phyloP scores from a whole-genome alignment of 2,797 vertebrate genomes.

The Rachycentron canadum region DNA sequence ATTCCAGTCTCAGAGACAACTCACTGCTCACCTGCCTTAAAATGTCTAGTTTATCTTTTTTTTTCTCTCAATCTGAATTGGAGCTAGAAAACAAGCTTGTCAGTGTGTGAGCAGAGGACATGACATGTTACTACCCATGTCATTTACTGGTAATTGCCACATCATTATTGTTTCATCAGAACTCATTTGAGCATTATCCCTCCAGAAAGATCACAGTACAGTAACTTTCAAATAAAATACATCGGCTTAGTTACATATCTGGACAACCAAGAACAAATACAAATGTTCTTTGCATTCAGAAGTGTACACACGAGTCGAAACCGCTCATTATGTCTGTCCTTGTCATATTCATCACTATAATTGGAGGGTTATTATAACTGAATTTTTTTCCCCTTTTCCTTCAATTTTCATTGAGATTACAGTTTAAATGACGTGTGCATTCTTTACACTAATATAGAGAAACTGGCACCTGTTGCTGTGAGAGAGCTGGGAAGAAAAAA shows the following conservation, averaged over 20 bases:
- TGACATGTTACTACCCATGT: slow-evolving; percentile 18
- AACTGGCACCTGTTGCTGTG: too few relatives aligned
- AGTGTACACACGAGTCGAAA: too few relatives aligned
- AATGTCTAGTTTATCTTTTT: background rate
- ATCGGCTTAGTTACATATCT: slow-evolving; percentile 35
- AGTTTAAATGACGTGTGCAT: too few relatives aligned
- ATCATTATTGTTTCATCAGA: slow-evolving; percentile 42
- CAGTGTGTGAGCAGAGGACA: slow-evolving; percentile 16
- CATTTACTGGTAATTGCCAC: slow-evolving; percentile 43
- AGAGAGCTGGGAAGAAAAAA: too few relatives aligned
- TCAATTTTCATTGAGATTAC: too few relatives aligned
- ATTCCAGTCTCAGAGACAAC: background rate
- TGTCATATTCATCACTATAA: too few relatives aligned
- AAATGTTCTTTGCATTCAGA: background rate
- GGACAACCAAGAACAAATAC: background rate
- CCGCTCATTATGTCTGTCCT: too few relatives aligned
- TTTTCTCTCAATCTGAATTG: too few relatives aligned
- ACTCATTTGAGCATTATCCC: slow-evolving; percentile 24
- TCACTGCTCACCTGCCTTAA: background rate
- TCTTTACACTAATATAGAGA: too few relatives aligned
- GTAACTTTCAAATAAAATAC: slow-evolving; percentile 44
- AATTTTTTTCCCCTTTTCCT: too few relatives aligned
- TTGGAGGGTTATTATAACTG: too few relatives aligned
- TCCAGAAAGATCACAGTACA: slow-evolving; percentile 23
- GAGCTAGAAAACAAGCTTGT: background rate